phyloP scores from a whole-genome alignment of 2,113 vertebrate species.

The Sakesphorus luctuosus region DNA sequence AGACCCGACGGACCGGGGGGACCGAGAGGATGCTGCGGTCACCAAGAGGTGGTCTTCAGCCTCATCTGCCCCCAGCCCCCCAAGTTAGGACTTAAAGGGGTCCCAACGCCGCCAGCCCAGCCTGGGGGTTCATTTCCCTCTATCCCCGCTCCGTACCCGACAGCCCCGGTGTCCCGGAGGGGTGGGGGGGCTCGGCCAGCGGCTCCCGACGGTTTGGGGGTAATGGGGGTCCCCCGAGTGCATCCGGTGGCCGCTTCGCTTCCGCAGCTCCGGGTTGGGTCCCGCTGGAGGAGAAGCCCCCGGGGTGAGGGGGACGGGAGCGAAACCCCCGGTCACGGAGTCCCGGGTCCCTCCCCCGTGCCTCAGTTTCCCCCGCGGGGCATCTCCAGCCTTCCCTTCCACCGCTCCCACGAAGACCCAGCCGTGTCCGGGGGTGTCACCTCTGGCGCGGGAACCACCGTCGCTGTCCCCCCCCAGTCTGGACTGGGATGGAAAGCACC shows the following conservation, averaged over 20 bases:
- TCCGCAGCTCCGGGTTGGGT: not conserved
- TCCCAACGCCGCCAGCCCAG: constrained; percentile 72
- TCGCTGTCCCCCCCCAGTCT: not conserved
- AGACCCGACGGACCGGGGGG: not conserved
- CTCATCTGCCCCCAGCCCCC: constrained; percentile 56
- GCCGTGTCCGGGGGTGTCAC: not conserved
- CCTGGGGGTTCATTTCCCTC: not conserved
- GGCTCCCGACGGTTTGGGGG: not conserved
- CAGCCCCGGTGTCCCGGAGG: accelerated
- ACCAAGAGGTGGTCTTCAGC: not conserved
- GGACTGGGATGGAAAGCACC: not conserved
- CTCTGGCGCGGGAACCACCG: accelerated
- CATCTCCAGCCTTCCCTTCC: not conserved
- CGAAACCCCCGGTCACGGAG: too few species aligned
- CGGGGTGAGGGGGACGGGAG: not conserved
- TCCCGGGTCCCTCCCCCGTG: not conserved
- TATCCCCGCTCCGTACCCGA: not conserved
- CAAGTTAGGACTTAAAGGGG: constrained; percentile 76
- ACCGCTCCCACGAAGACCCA: accelerated
- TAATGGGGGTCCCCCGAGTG: not conserved
- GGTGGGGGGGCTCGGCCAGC: accelerated
- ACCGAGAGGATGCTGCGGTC: not conserved
- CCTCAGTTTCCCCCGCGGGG: not conserved
- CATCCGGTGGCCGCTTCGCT: not conserved
- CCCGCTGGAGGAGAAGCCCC: not conserved